Percentiles rank a stretch among this genome's conserved stretches.
These are phyloP conservation scores for Lerema accius DNA, from an alignment of 1,140 invertebrate genomes.

Conservation along the genomic window DNA sequence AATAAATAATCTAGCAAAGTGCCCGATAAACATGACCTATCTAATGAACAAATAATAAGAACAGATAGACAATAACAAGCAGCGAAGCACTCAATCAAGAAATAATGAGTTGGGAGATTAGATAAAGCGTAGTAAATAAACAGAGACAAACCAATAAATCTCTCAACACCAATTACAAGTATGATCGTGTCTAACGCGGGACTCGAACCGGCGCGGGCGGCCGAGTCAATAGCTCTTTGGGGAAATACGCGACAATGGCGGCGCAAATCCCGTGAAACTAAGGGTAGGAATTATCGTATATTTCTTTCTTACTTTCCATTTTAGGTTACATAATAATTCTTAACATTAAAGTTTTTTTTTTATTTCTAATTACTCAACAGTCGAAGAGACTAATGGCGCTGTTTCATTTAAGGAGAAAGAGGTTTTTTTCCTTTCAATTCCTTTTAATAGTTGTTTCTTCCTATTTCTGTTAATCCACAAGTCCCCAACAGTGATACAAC, in stretches of 20 bases:
- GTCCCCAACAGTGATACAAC: too few relatives aligned
- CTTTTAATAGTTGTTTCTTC: too few relatives aligned
- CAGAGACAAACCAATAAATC: conserved; percentile 57
- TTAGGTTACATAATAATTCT: too few relatives aligned
- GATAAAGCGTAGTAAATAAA: conserved; percentile 56
- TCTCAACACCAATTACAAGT: conserved; percentile 56
- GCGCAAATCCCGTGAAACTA: conserved; percentile 19
- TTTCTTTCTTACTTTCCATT: conserved; percentile 7
- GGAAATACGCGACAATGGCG: conserved; percentile 52
- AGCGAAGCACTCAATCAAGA: conserved; percentile 55
- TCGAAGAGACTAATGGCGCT: too few relatives aligned
- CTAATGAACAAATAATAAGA: conserved; percentile 23
- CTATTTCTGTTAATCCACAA: too few relatives aligned
- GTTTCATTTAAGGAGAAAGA: too few relatives aligned
- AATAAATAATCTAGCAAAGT: conserved; percentile 8
- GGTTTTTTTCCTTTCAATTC: too few relatives aligned
- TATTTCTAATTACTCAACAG: too few relatives aligned
- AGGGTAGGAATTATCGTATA: conserved; percentile 20
- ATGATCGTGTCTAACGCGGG: conserved; percentile 46
- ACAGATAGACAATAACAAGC: conserved; percentile 20
- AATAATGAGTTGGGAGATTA: conserved; percentile 64
- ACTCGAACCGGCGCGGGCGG: conserved; percentile 41
- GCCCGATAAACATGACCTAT: conserved; percentile 8
- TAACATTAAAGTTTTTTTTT: too few relatives aligned
- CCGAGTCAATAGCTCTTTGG: conserved; percentile 52